A percentile compares a stretch with the other conserved stretches of the same genome.
These are phyloP conservation scores for Hirtodrosophila cameraria DNA, from an alignment of 2,888 invertebrate genomes.

Conservation along the genomic window DNA sequence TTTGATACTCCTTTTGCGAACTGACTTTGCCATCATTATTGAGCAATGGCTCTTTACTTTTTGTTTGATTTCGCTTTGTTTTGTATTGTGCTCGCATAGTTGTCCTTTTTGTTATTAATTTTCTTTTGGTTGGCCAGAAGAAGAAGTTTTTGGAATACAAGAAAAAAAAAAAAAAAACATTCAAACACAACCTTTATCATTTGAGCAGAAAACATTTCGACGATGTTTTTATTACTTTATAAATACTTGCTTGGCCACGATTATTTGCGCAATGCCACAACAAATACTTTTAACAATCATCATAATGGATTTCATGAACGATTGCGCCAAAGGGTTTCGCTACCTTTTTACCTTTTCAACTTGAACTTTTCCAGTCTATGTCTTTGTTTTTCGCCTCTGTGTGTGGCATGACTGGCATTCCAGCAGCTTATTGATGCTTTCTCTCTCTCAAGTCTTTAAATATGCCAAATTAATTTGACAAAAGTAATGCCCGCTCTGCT, in stretches of 20 bases:
- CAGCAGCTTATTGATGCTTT: conserved; percentile 33
- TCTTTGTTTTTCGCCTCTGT: conserved; percentile 14
- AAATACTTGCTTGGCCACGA: conserved; percentile 71
- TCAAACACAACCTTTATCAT: conserved; percentile 65
- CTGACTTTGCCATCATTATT: conserved; percentile 72
- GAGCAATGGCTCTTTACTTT: conserved; percentile 62
- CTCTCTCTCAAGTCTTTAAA: conserved; percentile 25
- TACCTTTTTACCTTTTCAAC: conserved; percentile 54
- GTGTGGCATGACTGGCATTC: conserved; percentile 37
- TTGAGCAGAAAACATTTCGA: conserved; percentile 56
- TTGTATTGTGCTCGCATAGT: conserved; percentile 58
- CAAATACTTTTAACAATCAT: conserved; percentile 68
- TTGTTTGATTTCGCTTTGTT: conserved; percentile 50
- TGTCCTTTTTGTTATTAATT: conserved; percentile 73
- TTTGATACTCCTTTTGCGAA: conserved; percentile 19
- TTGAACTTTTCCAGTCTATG: conserved; percentile 23
- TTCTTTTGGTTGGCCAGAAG: conserved; percentile 41
- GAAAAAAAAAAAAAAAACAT: too few relatives aligned
- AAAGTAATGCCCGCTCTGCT: conserved; percentile 9
- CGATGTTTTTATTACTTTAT: conserved; percentile 79
- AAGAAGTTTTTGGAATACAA: conserved; percentile 24
- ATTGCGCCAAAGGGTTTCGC: conserved; percentile 45
- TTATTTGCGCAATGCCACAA: conserved; percentile 60
- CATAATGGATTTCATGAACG: conserved; percentile 54
- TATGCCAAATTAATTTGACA: conserved; percentile 71